Evolutionary conservation across 1,140 invertebrate species (phyloP).

Genomic region (Carcinoscorpius rotundicauda): DNA sequence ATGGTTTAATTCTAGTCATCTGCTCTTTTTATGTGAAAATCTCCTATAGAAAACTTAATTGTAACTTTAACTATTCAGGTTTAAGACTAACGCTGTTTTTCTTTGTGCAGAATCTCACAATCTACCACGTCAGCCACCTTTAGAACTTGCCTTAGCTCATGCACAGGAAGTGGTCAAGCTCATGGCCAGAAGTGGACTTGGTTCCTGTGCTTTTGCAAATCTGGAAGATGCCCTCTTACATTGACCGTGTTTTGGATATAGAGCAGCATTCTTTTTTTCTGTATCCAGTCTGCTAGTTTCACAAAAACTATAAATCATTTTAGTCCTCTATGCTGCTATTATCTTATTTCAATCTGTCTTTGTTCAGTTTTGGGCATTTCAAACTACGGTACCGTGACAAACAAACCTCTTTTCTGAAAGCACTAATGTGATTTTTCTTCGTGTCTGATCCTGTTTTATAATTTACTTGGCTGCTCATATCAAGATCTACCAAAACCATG

Average conservation of each 20-base stretch:
- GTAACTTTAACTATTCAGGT: not conserved
- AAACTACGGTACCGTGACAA: no score
- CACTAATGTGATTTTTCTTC: no score
- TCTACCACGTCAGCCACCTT: slow-evolving; percentile 70
- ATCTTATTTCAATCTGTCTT: no score
- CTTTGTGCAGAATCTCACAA: slow-evolving; percentile 66
- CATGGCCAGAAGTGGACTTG: slow-evolving; percentile 78
- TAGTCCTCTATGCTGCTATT: no score
- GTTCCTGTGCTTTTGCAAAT: slow-evolving; percentile 85
- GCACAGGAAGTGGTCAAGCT: slow-evolving; percentile 72
- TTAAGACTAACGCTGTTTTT: slow-evolving; percentile 12
- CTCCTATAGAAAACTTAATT: not conserved
- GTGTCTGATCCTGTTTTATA: no score
- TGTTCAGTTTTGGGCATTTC: no score
- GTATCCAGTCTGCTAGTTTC: no score
- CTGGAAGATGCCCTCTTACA: slow-evolving; percentile 21
- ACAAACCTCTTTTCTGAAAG: no score
- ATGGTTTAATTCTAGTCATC: no score
- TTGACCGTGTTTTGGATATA: slow-evolving; percentile 4
- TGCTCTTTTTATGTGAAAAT: not conserved
- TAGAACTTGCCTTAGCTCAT: slow-evolving; percentile 83
- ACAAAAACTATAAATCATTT: no score
- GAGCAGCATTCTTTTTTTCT: not conserved
- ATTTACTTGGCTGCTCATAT: no score
- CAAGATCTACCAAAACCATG: no score